Conservation (phyloP, 2,888 invertebrate genomes). For the Altica lythri region DNA sequence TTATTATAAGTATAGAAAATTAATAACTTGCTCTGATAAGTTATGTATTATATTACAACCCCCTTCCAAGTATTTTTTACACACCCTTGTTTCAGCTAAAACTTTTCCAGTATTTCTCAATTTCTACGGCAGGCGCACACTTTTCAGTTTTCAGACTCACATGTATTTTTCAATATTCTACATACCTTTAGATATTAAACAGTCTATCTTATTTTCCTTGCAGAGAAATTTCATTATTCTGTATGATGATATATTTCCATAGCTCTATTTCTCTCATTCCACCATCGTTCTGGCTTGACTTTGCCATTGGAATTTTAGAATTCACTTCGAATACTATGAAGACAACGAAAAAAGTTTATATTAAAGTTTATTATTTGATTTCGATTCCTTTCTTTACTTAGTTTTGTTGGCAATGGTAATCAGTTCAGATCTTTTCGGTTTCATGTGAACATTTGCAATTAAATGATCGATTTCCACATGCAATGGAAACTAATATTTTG, state of each 20-base stretch:
- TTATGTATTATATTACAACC: no score
- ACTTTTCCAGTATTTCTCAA: constrained; percentile 50
- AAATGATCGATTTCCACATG: no score
- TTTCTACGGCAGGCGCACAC: constrained; percentile 38
- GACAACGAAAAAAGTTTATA: constrained; percentile 31
- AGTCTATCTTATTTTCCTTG: constrained; percentile 55
- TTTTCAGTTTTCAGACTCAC: constrained; percentile 42
- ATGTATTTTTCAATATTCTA: constrained; percentile 55
- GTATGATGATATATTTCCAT: constrained; percentile 55
- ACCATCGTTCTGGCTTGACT: constrained; percentile 11
- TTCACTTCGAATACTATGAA: constrained; percentile 30
- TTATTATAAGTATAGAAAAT: no score
- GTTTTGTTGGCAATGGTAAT: background rate
- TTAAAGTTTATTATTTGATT: constrained; percentile 36
- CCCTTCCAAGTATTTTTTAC: no score
- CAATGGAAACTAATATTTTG: no score
- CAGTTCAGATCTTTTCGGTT: background rate
- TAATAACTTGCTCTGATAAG: no score
- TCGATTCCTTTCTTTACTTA: constrained; percentile 5
- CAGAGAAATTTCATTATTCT: constrained; percentile 56
- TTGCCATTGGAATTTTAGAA: constrained; percentile 28
- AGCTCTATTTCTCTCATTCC: constrained; percentile 34
- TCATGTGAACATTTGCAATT: no score
- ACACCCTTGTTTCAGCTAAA: no score
- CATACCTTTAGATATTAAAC: constrained; percentile 55